Base-by-base conservation (phyloP, 2,888 invertebrate species). In the Ophion obscuratus region DNA sequence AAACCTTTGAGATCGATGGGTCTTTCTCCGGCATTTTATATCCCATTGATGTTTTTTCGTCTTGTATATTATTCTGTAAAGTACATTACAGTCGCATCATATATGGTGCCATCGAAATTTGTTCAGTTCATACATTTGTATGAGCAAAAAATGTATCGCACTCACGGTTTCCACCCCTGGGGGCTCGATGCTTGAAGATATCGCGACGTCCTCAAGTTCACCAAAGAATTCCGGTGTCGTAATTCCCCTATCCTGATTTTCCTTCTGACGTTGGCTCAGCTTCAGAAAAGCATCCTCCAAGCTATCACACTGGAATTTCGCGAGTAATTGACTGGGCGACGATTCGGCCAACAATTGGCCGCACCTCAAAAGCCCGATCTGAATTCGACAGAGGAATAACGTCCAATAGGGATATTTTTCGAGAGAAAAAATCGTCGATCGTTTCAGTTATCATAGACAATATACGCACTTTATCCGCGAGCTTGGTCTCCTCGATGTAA, bases 401-500 rank as follows among this genome's bases (percentile, higher is more conserved):
- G 24, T 10, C 14, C 11, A 47, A 14, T 47, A 47, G 14, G 47
- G 47, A 47, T 47, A 11, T 14, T 47, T 47, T 47, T 47, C 47
- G 47, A 47, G 14, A 11, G 14, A 47, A 47, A 47, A 17, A 3
- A 47, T 47, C 47, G 20, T 44, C 7, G 20, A 44, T 20, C 44
- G 4, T 6, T 24, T 61, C 2, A 59, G 61, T 78, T 44, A 10
- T 14, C 14, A 59, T 67, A 64, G 14, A 11, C 44, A 17, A 17
- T 47, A 17, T 47, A 87, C 94, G 95, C 95, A 98, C 98, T 94
- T 95, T 96, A 92, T 97, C 95, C 3, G 98, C 97, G 92, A 97
- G 96, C 91, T 96, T 96, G 3, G 98, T 97, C 94, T 99, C 99
- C 93, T 99, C 99, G 84, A 99, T 98, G 92, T 99, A 99, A 94